These are phyloP conservation scores for Reticulitermes speratus DNA, from an alignment of 1,140 invertebrate genomes.

Conservation along the genomic window DNA sequence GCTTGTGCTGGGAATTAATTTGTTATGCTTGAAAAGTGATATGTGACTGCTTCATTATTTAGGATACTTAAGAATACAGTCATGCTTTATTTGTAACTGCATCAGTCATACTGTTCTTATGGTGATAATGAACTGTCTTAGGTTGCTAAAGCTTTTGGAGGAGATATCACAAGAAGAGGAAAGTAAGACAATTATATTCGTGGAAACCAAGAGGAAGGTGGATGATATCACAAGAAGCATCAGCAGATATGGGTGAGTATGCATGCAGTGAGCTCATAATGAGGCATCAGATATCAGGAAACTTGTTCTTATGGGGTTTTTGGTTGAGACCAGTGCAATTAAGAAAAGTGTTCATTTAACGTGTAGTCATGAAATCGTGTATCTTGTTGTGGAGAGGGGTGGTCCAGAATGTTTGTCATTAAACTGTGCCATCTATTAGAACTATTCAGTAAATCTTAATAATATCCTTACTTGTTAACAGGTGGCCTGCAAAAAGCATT, in stretches of 20 bases:
- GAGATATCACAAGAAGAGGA: conserved; percentile 58
- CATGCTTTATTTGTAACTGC: not conserved
- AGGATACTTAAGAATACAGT: too few species aligned
- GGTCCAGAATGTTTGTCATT: not conserved
- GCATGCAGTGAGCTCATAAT: not conserved
- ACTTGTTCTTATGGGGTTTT: too few species aligned
- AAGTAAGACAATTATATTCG: conserved; percentile 66
- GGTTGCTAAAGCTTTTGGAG: conserved; percentile 53
- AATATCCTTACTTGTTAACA: conserved; percentile 47
- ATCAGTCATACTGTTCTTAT: not conserved
- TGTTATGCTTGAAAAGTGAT: too few species aligned
- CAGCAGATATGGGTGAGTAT: conserved; percentile 24
- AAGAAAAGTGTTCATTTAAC: too few species aligned
- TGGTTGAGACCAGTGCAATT: too few species aligned
- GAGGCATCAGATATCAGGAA: too few species aligned
- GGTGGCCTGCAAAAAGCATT: conserved; percentile 76
- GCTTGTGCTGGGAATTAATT: too few species aligned
- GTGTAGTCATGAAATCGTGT: too few species aligned
- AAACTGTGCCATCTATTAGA: not conserved
- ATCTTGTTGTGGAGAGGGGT: not conserved
- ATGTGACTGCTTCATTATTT: too few species aligned
- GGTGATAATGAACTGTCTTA: not conserved
- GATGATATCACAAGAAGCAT: conserved; percentile 55
- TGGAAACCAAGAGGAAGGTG: conserved; percentile 68
- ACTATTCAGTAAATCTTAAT: too few species aligned